These are phyloP conservation scores for Nothoprocta pentlandii DNA, from an alignment of 2,113 vertebrate genomes.

Conservation along the genomic window DNA sequence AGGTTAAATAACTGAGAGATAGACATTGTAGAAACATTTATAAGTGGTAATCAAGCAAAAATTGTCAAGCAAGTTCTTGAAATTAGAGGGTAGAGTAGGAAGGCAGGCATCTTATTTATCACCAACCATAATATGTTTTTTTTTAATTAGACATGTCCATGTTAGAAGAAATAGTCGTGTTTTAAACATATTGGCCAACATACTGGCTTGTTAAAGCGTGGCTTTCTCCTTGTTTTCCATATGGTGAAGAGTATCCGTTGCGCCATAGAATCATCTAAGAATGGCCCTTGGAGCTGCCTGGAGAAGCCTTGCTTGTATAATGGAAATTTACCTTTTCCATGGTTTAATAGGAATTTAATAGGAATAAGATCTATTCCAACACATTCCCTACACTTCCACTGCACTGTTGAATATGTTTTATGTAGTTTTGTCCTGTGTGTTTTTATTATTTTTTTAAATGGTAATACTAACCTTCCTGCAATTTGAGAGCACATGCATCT, in stretches of 20 bases:
- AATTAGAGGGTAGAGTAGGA: background rate
- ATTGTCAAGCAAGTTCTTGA: background rate
- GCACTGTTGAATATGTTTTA: background rate
- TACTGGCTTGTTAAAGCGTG: background rate
- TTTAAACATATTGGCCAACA: background rate
- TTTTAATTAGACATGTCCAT: background rate
- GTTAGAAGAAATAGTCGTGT: background rate
- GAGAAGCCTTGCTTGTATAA: background rate
- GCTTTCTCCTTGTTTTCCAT: constrained; percentile 12
- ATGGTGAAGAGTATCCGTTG: background rate
- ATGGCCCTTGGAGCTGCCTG: background rate
- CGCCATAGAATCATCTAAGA: background rate
- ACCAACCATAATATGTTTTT: background rate
- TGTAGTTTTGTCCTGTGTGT: background rate
- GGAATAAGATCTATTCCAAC: background rate
- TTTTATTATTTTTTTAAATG: background rate
- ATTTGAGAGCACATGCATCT: background rate
- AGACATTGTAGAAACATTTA: background rate
- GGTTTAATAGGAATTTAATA: background rate
- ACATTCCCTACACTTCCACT: background rate
- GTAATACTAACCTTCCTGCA: background rate
- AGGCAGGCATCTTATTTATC: background rate
- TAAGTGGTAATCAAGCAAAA: background rate
- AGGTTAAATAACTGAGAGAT: background rate
- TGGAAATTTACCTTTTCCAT: constrained; percentile 1